These are phyloP conservation scores for Lissonota sp. DNA, from an alignment of 2,888 invertebrate species.

Conservation along the genomic window DNA sequence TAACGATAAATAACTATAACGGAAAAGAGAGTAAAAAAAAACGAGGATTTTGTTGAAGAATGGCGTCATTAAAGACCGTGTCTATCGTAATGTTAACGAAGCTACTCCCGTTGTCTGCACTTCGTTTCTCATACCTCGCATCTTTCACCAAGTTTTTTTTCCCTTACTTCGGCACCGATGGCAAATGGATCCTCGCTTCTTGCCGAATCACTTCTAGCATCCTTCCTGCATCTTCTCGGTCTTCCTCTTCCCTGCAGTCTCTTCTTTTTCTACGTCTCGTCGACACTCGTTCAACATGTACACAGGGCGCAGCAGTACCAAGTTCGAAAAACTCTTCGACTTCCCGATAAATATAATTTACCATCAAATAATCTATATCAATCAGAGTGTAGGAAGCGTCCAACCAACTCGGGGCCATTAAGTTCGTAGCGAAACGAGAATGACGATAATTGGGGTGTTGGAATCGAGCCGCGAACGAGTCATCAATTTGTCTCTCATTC, in stretches of 20 bases:
- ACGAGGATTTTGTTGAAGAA: conserved; percentile 70
- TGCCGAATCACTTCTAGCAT: conserved; percentile 48
- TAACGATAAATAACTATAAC: conserved; percentile 46
- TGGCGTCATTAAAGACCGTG: conserved; percentile 74
- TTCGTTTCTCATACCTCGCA: conserved; percentile 7
- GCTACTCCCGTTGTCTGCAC: conserved; percentile 50
- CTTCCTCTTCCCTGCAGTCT: conserved; percentile 13
- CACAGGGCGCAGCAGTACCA: background rate
- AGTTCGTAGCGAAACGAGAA: conserved; percentile 35
- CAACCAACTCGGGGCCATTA: conserved; percentile 17
- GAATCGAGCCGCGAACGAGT: conserved; percentile 5
- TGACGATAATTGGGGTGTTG: conserved; percentile 14
- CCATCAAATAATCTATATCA: conserved; percentile 34
- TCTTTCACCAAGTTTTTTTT: conserved; percentile 7
- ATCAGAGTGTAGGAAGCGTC: conserved; percentile 45
- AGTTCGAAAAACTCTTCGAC: background rate
- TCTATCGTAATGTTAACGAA: conserved; percentile 51
- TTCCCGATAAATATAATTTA: conserved; percentile 34
- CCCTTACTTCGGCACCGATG: conserved; percentile 1
- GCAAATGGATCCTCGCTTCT: conserved; percentile 46
- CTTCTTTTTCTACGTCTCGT: background rate
- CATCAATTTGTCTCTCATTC: conserved; percentile 23
- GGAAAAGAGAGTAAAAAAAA: conserved; percentile 1
- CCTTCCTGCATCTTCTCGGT: conserved; percentile 6
- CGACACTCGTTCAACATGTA: background rate